Base-by-base conservation (phyloP, 2,797 vertebrate species). In the Gallinago solitaria region DNA sequence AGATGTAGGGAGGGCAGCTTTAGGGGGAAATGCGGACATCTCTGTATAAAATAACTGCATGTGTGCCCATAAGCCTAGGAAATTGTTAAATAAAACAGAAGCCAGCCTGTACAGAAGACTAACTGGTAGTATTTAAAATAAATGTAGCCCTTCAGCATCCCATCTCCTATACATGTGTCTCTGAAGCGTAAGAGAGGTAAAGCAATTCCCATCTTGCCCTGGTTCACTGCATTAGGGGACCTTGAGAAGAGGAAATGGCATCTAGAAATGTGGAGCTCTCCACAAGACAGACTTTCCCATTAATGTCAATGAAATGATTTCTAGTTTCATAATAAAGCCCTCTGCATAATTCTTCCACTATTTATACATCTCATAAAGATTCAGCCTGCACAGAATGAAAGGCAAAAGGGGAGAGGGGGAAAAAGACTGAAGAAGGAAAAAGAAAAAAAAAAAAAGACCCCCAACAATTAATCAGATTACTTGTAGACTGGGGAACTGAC, bases 221-320 rank as follows among this genome's bases (percentile, higher is more conserved):
- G 90, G 78, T 91, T 95, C 60, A 6, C 74, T 96, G 96, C 88
- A 73, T 97, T 92, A 89, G 69, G 84, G 88, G 94, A 95, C 92
- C 95, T 50, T 91, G 90, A 96, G 91, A 96, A 77, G n/a, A 93
- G 48, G 86, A 96, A 95, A 94, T 78, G 94, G 71, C 84, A 86
- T 94, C 94, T 83, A 87, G 88, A 97, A 97, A 97, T 95, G 96
- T 91, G 89, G 93, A 88, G 83, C 83, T 97, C 75, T 96, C 96
- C 79, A 65, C 96, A 97, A 97, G 95, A 87, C 83, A 96, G 96
- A 93, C 94, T 97, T 97, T 97, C 68, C 83, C 80, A 95, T 97
- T 98, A 98, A 96, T 97, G 97, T 97, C 89, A 96, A 64, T 85
- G 94, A 93, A 97, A 93, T 96, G 86, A 95, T 97, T 97, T 93